Evolutionary conservation across 1,140 invertebrate genomes (phyloP).

Genomic region (Lasioglossum baleicum): DNA sequence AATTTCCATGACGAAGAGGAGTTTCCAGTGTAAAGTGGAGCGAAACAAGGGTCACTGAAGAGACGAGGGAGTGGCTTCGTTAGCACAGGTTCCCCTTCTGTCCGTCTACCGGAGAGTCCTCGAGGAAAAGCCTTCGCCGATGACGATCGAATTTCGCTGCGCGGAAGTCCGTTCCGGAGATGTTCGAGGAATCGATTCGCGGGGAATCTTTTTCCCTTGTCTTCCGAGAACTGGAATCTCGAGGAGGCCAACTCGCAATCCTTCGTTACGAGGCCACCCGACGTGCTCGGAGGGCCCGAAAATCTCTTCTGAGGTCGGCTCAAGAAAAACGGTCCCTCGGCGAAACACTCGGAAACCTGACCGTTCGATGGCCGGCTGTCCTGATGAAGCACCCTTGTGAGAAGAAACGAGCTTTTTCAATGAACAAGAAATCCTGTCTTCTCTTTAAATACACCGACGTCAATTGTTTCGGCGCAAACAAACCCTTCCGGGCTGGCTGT

Average conservation of each 20-base stretch:
- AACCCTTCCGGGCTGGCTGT: too few species aligned
- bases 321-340: constrained; percentile 38
- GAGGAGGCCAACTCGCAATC: neutral
- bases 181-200: constrained; percentile 42
- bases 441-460: neutral
- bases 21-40: constrained; percentile 36
- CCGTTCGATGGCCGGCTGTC: constrained; percentile 38
- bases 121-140: constrained; percentile 54
- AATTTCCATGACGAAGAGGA: constrained; percentile 42
- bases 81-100: constrained; percentile 38
- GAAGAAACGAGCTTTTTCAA: constrained; percentile 50
- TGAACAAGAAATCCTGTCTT: constrained; percentile 34
- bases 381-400: constrained; percentile 54
- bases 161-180: constrained; percentile 25
- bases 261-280: constrained; percentile 5
- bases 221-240: constrained; percentile 10
- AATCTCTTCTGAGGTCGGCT: constrained; percentile 18
- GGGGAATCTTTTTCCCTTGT: neutral
- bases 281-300: constrained; percentile 31
- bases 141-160: constrained; percentile 58
- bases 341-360: constrained; percentile 31
- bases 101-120: constrained; percentile 43
- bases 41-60: constrained; percentile 41
- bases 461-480: neutral
- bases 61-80: constrained; percentile 54